Evolutionary conservation across 1,140 invertebrate species (phyloP), one percentile per base, ranked within the genome.

Genomic region (Oscheius sp.): DNA sequence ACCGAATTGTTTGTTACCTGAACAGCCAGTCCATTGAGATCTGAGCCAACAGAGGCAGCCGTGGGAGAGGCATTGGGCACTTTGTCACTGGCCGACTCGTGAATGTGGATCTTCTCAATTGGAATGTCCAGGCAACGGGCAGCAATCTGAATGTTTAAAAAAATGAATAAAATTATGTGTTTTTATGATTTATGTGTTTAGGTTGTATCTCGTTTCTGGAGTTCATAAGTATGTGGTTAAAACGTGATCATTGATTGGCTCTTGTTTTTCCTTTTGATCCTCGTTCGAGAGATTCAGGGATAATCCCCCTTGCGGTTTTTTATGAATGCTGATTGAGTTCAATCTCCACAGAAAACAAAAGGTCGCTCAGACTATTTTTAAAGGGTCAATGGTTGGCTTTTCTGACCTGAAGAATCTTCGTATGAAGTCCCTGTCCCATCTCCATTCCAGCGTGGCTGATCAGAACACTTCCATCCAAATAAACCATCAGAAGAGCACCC

Each of bases 381-480:
- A 10, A n/a, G 10, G 38, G 38, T 42, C 7, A 55, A 26, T 20
- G 4, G 7, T 20, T 4, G 7, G 28, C 15, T 20, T 71, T 79
- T 77, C 76, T 72, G 80, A 89, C 89, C 88, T 95, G 93, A 69
- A 94, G 91, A 90, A 95, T 93, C 87, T 96, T 97, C 0, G 93
- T 97, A 80, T 96, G 91, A 0, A 97, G 85, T 1, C 94, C 95
- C 87, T 97, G 94, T 0, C 95, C 95, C 91, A 97, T 97, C 88
- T 97, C 94, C 20, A 91, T 91, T 20, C 94, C 94, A 46, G 92
- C 92, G 84, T 96, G 93, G 31, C 89, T 90, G n/a, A 97, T 79
- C 1, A 97, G 87, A 3, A 97, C 92, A 0, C 93, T 94, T 0
- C 95, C 95, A 87, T 97, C 95, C 0, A 85, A 88, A 81, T 97